Evolutionary conservation across 2,888 invertebrate genomes (phyloP).

Genomic region (Drosophila yooni): DNA sequence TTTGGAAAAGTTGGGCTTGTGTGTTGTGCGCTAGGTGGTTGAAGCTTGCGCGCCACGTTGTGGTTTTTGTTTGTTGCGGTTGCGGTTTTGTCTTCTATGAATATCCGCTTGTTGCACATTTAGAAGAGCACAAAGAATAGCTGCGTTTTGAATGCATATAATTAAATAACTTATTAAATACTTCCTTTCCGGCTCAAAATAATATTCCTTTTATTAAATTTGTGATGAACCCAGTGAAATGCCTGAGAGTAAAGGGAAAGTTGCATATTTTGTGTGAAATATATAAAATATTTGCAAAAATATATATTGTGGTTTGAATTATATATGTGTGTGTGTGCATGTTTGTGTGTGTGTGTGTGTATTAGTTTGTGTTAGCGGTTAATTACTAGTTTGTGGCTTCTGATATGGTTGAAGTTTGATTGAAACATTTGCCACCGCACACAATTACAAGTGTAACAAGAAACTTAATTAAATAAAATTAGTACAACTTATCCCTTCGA

Average conservation of each 20-base stretch:
- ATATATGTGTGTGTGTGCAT: neutral
- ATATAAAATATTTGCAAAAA: neutral
- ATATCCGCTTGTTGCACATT: constrained; percentile 40
- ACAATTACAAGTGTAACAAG: constrained; percentile 51
- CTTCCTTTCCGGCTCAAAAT: neutral
- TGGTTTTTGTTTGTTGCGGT: constrained; percentile 64
- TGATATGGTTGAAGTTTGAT: constrained; percentile 54
- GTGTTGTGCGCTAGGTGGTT: neutral
- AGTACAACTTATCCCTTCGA: constrained; percentile 38
- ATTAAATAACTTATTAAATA: constrained; percentile 5
- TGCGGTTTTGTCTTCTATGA: constrained; percentile 55
- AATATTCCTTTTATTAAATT: neutral
- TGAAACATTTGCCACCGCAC: constrained; percentile 64
- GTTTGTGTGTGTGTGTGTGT: neutral
- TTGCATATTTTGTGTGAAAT: neutral
- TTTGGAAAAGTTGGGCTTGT: constrained; percentile 18
- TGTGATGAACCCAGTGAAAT: neutral
- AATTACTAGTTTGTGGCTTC: constrained; percentile 19
- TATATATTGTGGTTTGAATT: neutral
- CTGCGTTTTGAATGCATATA: too few species aligned
- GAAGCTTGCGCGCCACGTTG: constrained; percentile 37
- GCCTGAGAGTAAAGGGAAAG: neutral
- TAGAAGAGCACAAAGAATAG: neutral
- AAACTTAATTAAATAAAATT: constrained; percentile 70
- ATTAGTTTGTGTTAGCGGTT: neutral